Percentiles rank a stretch among this genome's conserved stretches.
These are phyloP conservation scores for Peribatodes rhomboidaria DNA, from an alignment of 2,888 invertebrate species.

Conservation along the genomic window DNA sequence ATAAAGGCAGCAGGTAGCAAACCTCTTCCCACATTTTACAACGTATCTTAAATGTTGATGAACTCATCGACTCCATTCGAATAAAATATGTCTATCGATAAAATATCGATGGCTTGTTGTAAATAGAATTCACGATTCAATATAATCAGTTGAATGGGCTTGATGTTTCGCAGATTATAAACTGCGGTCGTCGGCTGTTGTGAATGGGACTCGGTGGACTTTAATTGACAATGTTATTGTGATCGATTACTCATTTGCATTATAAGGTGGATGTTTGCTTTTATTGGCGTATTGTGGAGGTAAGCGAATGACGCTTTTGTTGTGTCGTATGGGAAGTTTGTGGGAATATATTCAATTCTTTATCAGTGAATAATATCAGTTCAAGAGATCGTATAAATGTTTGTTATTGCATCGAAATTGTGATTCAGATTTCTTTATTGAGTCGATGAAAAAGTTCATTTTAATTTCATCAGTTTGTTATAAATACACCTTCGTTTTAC, in stretches of 20 bases:
- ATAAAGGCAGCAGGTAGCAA: conserved; percentile 83
- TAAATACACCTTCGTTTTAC: background rate
- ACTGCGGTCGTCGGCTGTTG: conserved; percentile 44
- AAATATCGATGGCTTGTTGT: conserved; percentile 60
- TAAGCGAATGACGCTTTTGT: conserved; percentile 31
- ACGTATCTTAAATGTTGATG: conserved; percentile 79
- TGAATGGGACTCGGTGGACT: conserved; percentile 44
- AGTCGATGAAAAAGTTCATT: background rate
- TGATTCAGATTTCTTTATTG: conserved; percentile 12
- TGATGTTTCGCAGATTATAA: conserved; percentile 54
- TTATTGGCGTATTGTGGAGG: conserved; percentile 43
- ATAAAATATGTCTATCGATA: conserved; percentile 71
- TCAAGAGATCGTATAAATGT: conserved; percentile 10
- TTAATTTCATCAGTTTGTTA: background rate
- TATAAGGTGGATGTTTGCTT: conserved; percentile 42
- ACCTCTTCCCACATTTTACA: conserved; percentile 69
- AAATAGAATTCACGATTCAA: conserved; percentile 65
- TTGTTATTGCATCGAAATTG: conserved; percentile 12
- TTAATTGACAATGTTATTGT: conserved; percentile 50
- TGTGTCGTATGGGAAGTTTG: conserved; percentile 22
- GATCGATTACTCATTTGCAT: conserved; percentile 49
- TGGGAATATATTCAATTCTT: conserved; percentile 33
- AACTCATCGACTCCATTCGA: conserved; percentile 75
- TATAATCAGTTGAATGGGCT: conserved; percentile 59
- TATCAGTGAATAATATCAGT: conserved; percentile 17